Evolutionary conservation across 2,888 invertebrate species (phyloP).

Genomic region (Himalopsyche japonica): DNA sequence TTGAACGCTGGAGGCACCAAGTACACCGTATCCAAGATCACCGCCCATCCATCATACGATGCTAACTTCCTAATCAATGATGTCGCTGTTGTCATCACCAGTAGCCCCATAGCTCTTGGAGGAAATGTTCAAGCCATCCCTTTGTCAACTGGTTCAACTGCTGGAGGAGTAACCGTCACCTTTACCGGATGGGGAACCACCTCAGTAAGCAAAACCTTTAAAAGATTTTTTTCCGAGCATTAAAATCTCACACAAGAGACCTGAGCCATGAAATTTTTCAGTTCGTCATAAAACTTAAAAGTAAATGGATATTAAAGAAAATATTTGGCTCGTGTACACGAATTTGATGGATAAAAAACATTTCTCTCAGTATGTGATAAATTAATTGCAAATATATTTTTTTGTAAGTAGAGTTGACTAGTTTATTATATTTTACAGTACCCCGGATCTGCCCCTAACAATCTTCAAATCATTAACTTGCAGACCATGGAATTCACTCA

Average conservation of each 20-base stretch:
- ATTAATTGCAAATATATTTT: too few species aligned
- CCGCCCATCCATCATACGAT: constrained; percentile 54
- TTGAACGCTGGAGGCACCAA: constrained; percentile 49
- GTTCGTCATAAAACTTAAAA: too few species aligned
- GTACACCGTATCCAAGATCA: constrained; percentile 49
- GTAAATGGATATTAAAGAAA: too few species aligned
- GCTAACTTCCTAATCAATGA: constrained; percentile 50
- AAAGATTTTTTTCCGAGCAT: too few species aligned
- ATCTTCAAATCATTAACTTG: constrained; percentile 60
- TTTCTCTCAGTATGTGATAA: too few species aligned
- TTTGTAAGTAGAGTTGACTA: too few species aligned
- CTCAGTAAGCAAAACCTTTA: constrained; percentile 47
- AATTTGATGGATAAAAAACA: too few species aligned
- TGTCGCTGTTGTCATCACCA: constrained; percentile 53
- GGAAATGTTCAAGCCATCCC: constrained; percentile 49
- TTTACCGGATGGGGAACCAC: constrained; percentile 58
- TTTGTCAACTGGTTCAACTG: constrained; percentile 48
- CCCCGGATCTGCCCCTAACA: constrained; percentile 58
- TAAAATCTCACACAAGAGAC: too few species aligned
- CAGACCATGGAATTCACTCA: constrained; percentile 54
- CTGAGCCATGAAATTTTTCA: too few species aligned
- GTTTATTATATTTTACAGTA: constrained; percentile 48
- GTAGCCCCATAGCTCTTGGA: constrained; percentile 47
- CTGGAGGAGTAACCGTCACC: constrained; percentile 46
- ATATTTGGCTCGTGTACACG: too few species aligned